Evolutionary conservation across 1,140 invertebrate species (phyloP).

Genomic region (Drosophila hydei): DNA sequence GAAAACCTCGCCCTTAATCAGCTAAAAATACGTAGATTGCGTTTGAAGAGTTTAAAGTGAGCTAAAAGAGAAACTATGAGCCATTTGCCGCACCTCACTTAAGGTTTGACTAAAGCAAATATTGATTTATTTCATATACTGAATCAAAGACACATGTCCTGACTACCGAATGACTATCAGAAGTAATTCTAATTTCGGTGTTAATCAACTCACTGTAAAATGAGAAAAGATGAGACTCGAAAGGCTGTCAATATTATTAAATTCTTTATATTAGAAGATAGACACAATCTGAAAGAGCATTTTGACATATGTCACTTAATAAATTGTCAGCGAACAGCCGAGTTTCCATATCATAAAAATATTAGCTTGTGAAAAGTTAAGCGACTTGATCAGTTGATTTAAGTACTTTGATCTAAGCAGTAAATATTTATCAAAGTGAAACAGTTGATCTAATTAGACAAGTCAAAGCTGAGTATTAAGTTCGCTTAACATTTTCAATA

Average conservation of each 20-base stretch:
- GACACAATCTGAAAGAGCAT: not conserved
- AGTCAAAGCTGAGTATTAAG: conserved; percentile 2
- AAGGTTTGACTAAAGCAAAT: too few relatives aligned
- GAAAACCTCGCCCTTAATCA: conserved; percentile 5
- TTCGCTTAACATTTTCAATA: not conserved
- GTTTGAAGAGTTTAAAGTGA: too few relatives aligned
- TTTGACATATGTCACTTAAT: not conserved
- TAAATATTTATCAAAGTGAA: conserved; percentile 6
- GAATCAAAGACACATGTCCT: too few relatives aligned
- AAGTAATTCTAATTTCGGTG: too few relatives aligned
- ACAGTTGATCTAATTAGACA: conserved; percentile 19
- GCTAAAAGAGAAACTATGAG: too few relatives aligned
- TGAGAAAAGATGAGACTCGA: too few relatives aligned
- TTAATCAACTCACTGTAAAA: too few relatives aligned
- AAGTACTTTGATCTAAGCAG: conserved; percentile 20
- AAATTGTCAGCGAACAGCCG: not conserved
- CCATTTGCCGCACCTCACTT: too few relatives aligned
- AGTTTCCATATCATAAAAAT: not conserved
- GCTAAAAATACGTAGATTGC: too few relatives aligned
- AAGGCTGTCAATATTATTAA: too few relatives aligned
- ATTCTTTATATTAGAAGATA: not conserved
- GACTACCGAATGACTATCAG: too few relatives aligned
- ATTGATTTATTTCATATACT: too few relatives aligned
- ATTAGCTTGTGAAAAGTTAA: not conserved
- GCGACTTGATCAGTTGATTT: not conserved